Conservation (phyloP, 2,797 vertebrate species). For the Muscicapa striata region DNA sequence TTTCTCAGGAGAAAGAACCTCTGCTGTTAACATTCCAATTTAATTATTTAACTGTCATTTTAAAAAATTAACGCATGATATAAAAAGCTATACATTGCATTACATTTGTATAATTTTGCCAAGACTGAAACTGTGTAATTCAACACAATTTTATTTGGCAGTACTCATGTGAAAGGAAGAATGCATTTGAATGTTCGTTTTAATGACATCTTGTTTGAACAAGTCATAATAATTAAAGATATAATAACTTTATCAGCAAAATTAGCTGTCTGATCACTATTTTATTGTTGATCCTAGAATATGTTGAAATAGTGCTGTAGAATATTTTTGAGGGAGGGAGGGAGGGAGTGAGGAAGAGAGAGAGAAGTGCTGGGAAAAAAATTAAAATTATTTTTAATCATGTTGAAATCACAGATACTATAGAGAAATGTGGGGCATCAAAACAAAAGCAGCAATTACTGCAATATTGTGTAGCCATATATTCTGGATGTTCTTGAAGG, state of each 20-base stretch:
- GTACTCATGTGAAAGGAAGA: constrained; percentile 63
- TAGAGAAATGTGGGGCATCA: neutral
- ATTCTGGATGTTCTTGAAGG: neutral
- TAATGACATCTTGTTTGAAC: constrained; percentile 53
- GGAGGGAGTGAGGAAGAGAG: neutral
- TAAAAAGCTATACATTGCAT: constrained; percentile 36
- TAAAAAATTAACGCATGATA: constrained; percentile 40
- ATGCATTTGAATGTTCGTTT: constrained; percentile 42
- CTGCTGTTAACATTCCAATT: constrained; percentile 52
- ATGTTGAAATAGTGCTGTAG: neutral
- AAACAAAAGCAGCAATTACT: neutral
- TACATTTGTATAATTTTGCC: constrained; percentile 53
- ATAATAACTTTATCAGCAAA: constrained; percentile 48
- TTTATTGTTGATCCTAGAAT: neutral
- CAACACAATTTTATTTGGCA: constrained; percentile 59
- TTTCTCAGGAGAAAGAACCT: constrained; percentile 56
- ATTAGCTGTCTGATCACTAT: constrained; percentile 35
- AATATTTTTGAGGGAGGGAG: neutral
- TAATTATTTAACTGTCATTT: constrained; percentile 69
- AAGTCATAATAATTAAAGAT: constrained; percentile 37
- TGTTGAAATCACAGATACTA: neutral
- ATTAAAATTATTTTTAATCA: neutral
- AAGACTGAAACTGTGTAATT: constrained; percentile 30
- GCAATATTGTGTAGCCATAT: neutral
- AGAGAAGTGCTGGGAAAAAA: neutral